These are phyloP conservation scores for Phalanger gymnotis DNA, from an alignment of 2,797 vertebrate genomes.

Conservation along the genomic window DNA sequence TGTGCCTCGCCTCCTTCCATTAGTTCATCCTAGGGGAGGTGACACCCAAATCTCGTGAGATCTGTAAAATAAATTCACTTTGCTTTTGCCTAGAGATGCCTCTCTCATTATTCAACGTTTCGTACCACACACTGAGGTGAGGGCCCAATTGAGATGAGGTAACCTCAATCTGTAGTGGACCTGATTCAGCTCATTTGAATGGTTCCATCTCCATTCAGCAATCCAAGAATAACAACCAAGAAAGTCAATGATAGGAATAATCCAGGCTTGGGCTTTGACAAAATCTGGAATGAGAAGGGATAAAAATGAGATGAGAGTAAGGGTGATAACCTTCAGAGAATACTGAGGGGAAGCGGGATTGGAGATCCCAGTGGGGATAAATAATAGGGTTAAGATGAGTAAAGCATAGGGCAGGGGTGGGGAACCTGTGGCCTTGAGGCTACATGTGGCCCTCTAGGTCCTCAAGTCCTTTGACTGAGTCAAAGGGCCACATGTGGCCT, in stretches of 20 bases:
- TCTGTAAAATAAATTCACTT: too few relatives aligned
- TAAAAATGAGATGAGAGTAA: neutral
- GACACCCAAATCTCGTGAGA: too few relatives aligned
- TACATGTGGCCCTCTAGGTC: too few relatives aligned
- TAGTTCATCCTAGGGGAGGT: too few relatives aligned
- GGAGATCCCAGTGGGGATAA: neutral
- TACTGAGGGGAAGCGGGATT: neutral
- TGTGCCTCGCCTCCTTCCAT: too few relatives aligned
- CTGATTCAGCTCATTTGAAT: neutral
- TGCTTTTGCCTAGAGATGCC: too few relatives aligned
- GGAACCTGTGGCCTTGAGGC: too few relatives aligned
- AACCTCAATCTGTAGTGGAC: neutral
- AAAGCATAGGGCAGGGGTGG: neutral
- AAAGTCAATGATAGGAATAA: neutral
- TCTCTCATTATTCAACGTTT: too few relatives aligned
- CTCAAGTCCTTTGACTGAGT: too few relatives aligned
- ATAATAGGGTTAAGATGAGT: neutral
- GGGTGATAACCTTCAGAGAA: neutral
- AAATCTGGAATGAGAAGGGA: neutral
- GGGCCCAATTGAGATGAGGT: neutral
- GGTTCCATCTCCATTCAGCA: neutral
- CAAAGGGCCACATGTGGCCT: too few relatives aligned
- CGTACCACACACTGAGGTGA: too few relatives aligned
- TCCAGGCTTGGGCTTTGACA: neutral
- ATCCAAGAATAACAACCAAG: neutral